Base-by-base conservation (phyloP, 2,888 invertebrate species). In the Auanema sp. region DNA sequence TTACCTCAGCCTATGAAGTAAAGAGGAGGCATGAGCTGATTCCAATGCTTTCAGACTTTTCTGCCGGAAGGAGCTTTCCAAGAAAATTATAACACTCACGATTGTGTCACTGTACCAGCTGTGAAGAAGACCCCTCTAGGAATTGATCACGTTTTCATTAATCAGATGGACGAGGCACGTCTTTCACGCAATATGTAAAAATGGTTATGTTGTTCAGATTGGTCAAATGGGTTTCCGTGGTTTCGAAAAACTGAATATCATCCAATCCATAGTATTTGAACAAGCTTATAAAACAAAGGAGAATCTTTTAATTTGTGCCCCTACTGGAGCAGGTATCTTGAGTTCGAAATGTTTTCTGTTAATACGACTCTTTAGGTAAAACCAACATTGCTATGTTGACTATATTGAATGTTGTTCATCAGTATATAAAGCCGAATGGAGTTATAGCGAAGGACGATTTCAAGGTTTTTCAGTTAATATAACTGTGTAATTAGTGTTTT, bases 301-400 rank as follows among this genome's bases (percentile, higher is more conserved):
- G 84, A 99, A 99, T 85, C 88, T 99, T 79, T 86, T 99, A 58
- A 93, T 99, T 62, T 97, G 97, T 85, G 98, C 98, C 0, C 98
- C 98, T 0, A 99, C 98, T 0, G 98, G 98, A 4, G 96, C 97
- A 0, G 98, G 78, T 70, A 16, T 14, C 42, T 21, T 16, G 10
- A 14, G 1, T 6, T 58, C n/a, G 21, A n/a, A n/a, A n/a, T n/a
- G n/a, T 2, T 18, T 1, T 47, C 23, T 24, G 24, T 47, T 43
- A 61, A 24, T 16, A 6, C 8, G 21, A 10, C 24, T 43, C 61
- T 65, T 18, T 52, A 74, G 79, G 98, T 33, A 99, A 99, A 86
- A 99, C 98, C 0, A 99, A 99, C 84, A 92, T 98, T 60, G 98
- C 98, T 0, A 88, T 99, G 87, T 85, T 99, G 52, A 89, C 93